These are phyloP conservation scores for Ciconia nigra DNA, from an alignment of 2,797 vertebrate species.

Conservation along the genomic window DNA sequence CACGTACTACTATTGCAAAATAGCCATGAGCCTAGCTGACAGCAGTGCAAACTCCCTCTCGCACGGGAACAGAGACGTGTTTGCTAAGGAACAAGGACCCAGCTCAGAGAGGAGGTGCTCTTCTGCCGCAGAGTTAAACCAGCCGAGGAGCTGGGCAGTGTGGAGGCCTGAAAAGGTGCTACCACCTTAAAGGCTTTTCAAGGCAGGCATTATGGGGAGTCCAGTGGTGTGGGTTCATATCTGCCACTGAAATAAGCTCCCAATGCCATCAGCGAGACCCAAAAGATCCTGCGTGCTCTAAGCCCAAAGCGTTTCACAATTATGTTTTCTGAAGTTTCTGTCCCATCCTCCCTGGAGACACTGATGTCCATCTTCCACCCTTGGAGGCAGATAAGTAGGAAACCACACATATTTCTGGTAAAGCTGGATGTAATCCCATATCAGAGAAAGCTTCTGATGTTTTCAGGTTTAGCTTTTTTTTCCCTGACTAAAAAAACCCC, in stretches of 20 bases:
- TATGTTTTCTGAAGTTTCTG: background rate
- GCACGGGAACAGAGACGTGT: background rate
- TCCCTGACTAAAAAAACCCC: background rate
- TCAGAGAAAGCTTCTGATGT: background rate
- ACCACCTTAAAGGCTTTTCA: background rate
- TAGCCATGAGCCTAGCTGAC: background rate
- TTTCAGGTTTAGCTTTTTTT: background rate
- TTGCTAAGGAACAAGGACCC: background rate
- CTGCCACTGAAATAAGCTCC: background rate
- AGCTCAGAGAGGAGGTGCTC: background rate
- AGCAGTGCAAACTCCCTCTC: background rate
- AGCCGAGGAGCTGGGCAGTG: accelerated
- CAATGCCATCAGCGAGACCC: background rate
- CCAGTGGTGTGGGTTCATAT: background rate
- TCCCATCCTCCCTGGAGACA: background rate
- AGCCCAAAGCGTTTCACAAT: background rate
- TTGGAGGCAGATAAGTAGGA: background rate
- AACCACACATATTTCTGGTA: background rate
- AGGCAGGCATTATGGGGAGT: background rate
- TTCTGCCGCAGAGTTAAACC: background rate
- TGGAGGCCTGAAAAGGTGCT: background rate
- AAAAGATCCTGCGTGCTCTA: background rate
- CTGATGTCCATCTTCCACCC: background rate
- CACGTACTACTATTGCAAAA: background rate
- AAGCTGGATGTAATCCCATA: background rate